Evolutionary conservation across 2,888 invertebrate genomes (phyloP), one percentile per base, ranked within the genome.

Genomic region (Dicycla oo): DNA sequence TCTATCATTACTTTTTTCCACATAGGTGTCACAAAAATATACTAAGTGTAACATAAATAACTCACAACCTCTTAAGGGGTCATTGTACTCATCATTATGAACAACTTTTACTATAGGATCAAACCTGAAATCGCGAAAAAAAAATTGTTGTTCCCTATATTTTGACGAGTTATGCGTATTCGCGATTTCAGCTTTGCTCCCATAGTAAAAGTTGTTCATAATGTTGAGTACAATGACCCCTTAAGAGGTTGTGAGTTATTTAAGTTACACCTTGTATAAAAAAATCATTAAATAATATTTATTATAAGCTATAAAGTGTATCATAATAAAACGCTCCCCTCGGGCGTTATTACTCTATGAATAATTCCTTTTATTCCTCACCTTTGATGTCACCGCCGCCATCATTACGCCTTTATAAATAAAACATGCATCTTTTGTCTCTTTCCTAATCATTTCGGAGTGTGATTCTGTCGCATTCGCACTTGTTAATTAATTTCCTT

Each of bases 311-410:
- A 69, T 83, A 81, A 78, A 82, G 20, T 53, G 56, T 64, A 63
- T 67, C 70, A 74, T 68, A 70, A 60, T 68, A 62, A 73, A 72
- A 53, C 61, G 56, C 47, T 23, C 61, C 69, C 51, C 53, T 64
- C 13, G 47, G 66, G 7, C 64, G 78, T 86, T 86, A 87, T 85
- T 71, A 69, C 83, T 75, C 82, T 71, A 89, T 89, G 89, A 89
- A 89, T 89, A 87, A 88, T 88, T 89, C 90, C 67, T 62, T 82
- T 77, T 81, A 83, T 81, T 80, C 81, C 53, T 47, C 82, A 86
- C 84, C 87, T 88, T 88, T 87, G 85, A 86, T 84, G 86, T 87
- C 80, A 71, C 68, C 68, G 68, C 77, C 73, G 54, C 62, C 75
- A 71, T 78, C 77, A 86, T 86, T 69, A 83, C 76, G 60, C 38